phyloP scores from a whole-genome alignment of 2,888 invertebrate species.

The Cosmopolites sordidus region DNA sequence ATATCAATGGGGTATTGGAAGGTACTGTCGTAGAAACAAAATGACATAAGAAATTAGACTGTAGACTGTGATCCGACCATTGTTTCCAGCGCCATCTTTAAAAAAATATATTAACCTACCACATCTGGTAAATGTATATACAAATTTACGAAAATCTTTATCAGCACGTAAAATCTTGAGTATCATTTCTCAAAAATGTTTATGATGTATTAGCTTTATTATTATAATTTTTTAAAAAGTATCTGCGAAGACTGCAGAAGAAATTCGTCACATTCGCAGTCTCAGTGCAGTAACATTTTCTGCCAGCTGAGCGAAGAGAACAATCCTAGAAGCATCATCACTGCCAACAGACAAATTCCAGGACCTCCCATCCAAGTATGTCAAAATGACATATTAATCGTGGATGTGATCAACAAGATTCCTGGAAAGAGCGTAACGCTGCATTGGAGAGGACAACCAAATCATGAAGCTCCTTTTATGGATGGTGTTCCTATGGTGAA shows the following conservation, averaged over 20 bases:
- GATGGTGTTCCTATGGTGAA: slow-evolving; percentile 65
- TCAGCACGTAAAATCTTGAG: no score
- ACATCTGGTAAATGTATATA: no score
- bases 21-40: no score
- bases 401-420: slow-evolving; percentile 68
- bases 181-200: no score
- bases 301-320: slow-evolving; percentile 61
- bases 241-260: slow-evolving; percentile 64
- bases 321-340: slow-evolving; percentile 56
- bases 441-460: slow-evolving; percentile 78
- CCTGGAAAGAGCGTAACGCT: slow-evolving; percentile 64
- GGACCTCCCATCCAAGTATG: slow-evolving; percentile 63
- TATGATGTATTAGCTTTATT: no score
- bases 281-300: slow-evolving; percentile 53
- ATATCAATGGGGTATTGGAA: no score
- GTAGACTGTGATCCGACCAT: no score
- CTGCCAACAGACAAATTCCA: slow-evolving; percentile 66
- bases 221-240: slow-evolving; percentile 41
- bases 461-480: slow-evolving; percentile 65
- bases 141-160: no score
- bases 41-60: no score
- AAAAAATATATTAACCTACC: no score
- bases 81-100: no score
- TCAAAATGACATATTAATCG: slow-evolving; percentile 67
- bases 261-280: slow-evolving; percentile 47